Percentiles rank a stretch among this genome's conserved stretches.
Conservation (phyloP, 2,797 vertebrate species). For the Poeciliopsis paucimaculata region DNA sequence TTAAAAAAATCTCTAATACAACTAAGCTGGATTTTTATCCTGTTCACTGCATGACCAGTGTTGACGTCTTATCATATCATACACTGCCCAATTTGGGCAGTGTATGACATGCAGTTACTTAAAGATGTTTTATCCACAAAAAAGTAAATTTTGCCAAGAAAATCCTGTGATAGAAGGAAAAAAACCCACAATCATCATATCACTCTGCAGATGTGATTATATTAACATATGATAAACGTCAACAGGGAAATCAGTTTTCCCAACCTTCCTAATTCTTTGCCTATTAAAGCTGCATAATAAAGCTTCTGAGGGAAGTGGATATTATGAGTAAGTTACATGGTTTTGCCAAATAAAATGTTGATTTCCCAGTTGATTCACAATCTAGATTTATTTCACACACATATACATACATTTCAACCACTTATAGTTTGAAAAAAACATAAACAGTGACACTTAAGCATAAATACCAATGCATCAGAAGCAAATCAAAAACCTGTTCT, state of each 20-base stretch:
- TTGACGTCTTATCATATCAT: conserved; percentile 45
- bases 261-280: conserved; percentile 17
- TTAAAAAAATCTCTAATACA: conserved; percentile 49
- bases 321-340: conserved; percentile 46
- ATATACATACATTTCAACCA: not conserved
- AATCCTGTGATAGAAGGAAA: conserved; percentile 9
- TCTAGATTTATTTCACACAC: conserved; percentile 36
- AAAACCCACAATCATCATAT: conserved; percentile 25
- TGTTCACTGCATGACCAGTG: conserved; percentile 28
- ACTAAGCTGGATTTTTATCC: conserved; percentile 33
- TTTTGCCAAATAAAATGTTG: conserved; percentile 44
- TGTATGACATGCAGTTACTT: conserved; percentile 37
- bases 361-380: conserved; percentile 52
- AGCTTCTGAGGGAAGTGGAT: conserved; percentile 39
- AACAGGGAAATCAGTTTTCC: conserved; percentile 50
- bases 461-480: conserved; percentile 6
- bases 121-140: conserved; percentile 48
- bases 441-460: not conserved
- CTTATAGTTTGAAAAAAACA: not conserved
- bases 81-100: conserved; percentile 24
- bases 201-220: conserved; percentile 32
- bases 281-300: conserved; percentile 25
- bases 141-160: conserved; percentile 21
- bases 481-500: not conserved
- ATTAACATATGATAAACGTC: conserved; percentile 39